Base-by-base conservation (phyloP, 2,113 vertebrate species). In the Megaptera novaeangliae region DNA sequence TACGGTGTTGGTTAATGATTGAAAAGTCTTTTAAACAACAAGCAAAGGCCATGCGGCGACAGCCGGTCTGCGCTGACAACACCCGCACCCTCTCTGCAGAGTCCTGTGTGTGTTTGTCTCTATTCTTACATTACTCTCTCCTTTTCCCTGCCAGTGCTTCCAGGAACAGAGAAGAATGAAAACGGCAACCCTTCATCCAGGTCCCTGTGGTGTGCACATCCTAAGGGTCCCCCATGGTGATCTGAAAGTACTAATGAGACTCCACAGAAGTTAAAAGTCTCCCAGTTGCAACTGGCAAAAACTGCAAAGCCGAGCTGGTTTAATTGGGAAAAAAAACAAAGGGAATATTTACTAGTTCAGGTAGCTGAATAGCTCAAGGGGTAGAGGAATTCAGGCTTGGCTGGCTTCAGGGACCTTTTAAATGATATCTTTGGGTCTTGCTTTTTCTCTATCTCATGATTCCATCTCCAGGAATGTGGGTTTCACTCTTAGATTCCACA, bases 21-120 rank as follows among this genome's bases (percentile, higher is more conserved):
- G 68, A 36, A 78, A 71, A 23, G 20, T 31, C 66, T 83, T 59
- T 89, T 46, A 41, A 88, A 85, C 72, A 71, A 86, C 36, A 66
- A 77, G 96, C 66, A 78, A 66, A 96, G 41, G 46, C 5, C 8
- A 17, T 2, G 31, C 0, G 0, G 15, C 61, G 52, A 69, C 66
- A 29, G 31, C 2, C 0, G 10, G 55, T 5, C 15, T 9, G 6
- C 1, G 0, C 0, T 5, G 72, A 39, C 15, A 0, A 8, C 6
- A 4, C 31, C 5, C 0, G 2, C 18, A 6, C 6, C 10, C 0
- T 25, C 44, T 59, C 5, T 3, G 25, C 21, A 18, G 8, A 27
- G n/a, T 59, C 46, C 14, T 1, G 10, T 2, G 27, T 1, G 14
- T 6, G 0, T 52, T 5, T 18, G 17, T 29, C 9, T 25, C 0